Evolutionary conservation across 1,140 invertebrate species (phyloP).

Genomic region (Drosophila neocordata): DNA sequence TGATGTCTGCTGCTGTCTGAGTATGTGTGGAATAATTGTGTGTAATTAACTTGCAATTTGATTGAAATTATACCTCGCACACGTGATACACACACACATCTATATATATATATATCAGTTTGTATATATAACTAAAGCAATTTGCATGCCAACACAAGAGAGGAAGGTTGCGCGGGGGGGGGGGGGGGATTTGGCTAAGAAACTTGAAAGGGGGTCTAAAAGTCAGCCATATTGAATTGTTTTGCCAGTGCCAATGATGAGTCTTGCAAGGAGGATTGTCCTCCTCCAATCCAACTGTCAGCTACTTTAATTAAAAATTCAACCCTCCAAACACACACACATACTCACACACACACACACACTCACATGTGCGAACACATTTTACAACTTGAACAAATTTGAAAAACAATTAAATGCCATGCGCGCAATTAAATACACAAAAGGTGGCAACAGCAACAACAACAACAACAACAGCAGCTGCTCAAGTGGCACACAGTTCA

Average conservation of each 20-base stretch:
- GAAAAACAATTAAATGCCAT: conserved; percentile 82
- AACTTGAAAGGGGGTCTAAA: background rate
- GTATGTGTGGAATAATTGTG: conserved; percentile 64
- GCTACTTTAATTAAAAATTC: conserved; percentile 78
- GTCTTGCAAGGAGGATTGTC: conserved; percentile 53
- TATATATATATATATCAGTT: conserved; percentile 20
- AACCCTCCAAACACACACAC: conserved; percentile 66
- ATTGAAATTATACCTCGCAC: conserved; percentile 71
- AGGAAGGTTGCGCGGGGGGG: too few relatives aligned
- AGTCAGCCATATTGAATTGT: conserved; percentile 69
- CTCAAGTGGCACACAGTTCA: conserved; percentile 61
- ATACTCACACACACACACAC: conserved; percentile 32
- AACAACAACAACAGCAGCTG: conserved; percentile 39
- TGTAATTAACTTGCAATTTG: conserved; percentile 78
- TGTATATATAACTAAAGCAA: conserved; percentile 52
- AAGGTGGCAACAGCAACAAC: conserved; percentile 66
- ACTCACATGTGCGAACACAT: conserved; percentile 38
- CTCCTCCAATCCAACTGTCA: conserved; percentile 49
- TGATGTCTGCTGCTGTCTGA: conserved; percentile 11
- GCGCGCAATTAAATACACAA: conserved; percentile 81
- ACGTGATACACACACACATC: conserved; percentile 15
- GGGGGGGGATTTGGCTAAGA: too few relatives aligned
- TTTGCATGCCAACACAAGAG: conserved; percentile 70
- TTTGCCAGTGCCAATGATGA: conserved; percentile 30
- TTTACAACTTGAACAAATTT: conserved; percentile 79